Conservation (phyloP, 2,888 invertebrate genomes). For the Argyresthia albistria region DNA sequence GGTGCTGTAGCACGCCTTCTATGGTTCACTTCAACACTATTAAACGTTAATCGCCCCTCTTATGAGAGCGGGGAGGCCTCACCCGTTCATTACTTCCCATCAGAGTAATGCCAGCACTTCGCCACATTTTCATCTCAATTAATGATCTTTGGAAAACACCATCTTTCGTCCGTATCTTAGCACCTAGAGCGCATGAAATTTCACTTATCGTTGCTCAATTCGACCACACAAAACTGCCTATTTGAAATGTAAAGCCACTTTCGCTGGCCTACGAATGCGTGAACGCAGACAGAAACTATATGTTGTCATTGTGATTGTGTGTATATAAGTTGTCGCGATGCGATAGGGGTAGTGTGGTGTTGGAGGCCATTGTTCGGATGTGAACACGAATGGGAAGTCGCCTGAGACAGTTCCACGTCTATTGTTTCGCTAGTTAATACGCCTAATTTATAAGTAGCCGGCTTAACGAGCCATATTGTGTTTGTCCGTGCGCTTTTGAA, state of each 20-base stretch:
- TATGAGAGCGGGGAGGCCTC: too few relatives aligned
- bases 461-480: conserved; percentile 9
- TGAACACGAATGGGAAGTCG: conserved; percentile 20
- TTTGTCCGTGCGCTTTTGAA: neutral
- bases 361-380: neutral
- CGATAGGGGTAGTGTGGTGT: conserved; percentile 14
- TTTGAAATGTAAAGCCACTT: conserved; percentile 51
- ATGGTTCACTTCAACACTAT: too few relatives aligned
- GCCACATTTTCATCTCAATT: too few relatives aligned
- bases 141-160: neutral
- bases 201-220: conserved; percentile 26
- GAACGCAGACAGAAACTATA: conserved; percentile 25
- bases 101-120: too few relatives aligned
- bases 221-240: conserved; percentile 36
- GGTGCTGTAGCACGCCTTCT: too few relatives aligned
- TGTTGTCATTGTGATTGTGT: conserved; percentile 37
- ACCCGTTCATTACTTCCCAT: too few relatives aligned
- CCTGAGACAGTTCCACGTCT: conserved; percentile 14
- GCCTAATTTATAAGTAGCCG: conserved; percentile 9
- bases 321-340: conserved; percentile 28
- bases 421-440: conserved; percentile 5
- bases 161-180: neutral
- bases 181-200: conserved; percentile 10
- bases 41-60: too few relatives aligned
- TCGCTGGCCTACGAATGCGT: conserved; percentile 39